phyloP scores from a whole-genome alignment of 2,113 vertebrate genomes.

The Ia io region DNA sequence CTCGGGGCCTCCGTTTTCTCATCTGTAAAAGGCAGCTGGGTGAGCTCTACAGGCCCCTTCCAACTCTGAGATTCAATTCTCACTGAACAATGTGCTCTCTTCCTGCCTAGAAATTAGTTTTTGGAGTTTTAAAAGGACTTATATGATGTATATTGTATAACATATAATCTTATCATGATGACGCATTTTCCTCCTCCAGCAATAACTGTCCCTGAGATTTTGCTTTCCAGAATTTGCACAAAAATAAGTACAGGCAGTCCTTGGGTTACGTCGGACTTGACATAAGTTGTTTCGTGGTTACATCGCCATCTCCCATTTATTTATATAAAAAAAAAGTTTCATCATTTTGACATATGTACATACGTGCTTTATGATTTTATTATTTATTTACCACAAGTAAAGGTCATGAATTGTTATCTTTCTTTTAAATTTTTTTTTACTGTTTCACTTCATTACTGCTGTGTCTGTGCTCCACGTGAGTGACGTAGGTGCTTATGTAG shows the following conservation, averaged over 20 bases:
- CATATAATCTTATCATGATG: neutral
- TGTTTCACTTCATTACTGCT: too few species aligned
- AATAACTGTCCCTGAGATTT: neutral
- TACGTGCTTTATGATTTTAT: too few species aligned
- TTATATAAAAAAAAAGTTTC: too few species aligned
- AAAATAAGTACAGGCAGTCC: neutral
- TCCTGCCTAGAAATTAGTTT: neutral
- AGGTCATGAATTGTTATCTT: too few species aligned
- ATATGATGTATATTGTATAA: neutral
- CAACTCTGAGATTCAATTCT: neutral
- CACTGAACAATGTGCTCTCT: neutral
- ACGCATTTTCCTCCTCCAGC: neutral
- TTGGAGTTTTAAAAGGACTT: neutral
- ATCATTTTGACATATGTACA: too few species aligned
- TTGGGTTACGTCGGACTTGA: too few species aligned
- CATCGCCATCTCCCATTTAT: too few species aligned
- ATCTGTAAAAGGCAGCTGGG: neutral
- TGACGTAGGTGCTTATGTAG: too few species aligned
- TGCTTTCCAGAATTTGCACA: neutral
- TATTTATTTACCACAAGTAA: too few species aligned
- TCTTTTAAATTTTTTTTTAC: too few species aligned
- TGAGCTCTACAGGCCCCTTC: neutral
- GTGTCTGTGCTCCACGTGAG: too few species aligned
- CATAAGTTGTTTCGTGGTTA: too few species aligned
- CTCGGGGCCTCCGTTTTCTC: neutral